phyloP scores from a whole-genome alignment of 1,140 invertebrate genomes.

The Gonatopus flavifemur region DNA sequence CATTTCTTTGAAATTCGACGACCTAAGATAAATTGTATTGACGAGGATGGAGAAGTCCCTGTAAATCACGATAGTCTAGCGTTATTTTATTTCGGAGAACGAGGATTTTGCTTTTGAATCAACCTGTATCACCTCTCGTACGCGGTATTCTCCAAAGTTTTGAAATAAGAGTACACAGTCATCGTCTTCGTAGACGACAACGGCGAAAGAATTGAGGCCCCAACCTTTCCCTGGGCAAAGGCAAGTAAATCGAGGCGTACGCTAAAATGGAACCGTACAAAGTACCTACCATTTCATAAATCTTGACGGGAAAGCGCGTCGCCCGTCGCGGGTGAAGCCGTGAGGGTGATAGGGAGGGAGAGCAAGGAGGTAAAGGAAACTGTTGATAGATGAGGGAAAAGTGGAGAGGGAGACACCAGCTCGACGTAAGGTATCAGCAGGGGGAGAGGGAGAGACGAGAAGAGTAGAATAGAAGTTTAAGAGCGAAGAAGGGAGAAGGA shows the following conservation, averaged over 20 bases:
- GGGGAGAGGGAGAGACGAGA: constrained; percentile 26
- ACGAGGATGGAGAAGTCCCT: no score
- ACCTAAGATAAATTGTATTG: no score
- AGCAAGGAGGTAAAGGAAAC: constrained; percentile 41
- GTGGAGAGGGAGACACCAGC: not conserved
- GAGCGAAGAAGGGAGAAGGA: constrained; percentile 23
- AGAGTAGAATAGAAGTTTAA: no score
- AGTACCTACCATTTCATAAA: constrained; percentile 53
- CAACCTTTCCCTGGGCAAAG: constrained; percentile 16
- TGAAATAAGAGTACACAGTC: no score
- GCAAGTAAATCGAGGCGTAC: constrained; percentile 38
- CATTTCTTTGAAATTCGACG: no score
- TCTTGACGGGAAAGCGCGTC: constrained; percentile 43
- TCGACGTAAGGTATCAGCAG: no score
- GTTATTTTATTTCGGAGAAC: no score
- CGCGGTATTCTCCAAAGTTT: constrained; percentile 35
- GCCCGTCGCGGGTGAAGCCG: constrained; percentile 23
- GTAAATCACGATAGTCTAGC: no score
- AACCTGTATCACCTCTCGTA: no score
- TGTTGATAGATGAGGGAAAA: constrained; percentile 47
- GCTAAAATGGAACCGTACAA: constrained; percentile 51
- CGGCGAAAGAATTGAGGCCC: constrained; percentile 28
- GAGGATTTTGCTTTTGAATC: no score
- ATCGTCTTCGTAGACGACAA: constrained; percentile 31
- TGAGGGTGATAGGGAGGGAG: not conserved